Evolutionary conservation across 2,113 vertebrate species (phyloP), one percentile per base, ranked within the genome.

Genomic region (Malurus elegans): DNA sequence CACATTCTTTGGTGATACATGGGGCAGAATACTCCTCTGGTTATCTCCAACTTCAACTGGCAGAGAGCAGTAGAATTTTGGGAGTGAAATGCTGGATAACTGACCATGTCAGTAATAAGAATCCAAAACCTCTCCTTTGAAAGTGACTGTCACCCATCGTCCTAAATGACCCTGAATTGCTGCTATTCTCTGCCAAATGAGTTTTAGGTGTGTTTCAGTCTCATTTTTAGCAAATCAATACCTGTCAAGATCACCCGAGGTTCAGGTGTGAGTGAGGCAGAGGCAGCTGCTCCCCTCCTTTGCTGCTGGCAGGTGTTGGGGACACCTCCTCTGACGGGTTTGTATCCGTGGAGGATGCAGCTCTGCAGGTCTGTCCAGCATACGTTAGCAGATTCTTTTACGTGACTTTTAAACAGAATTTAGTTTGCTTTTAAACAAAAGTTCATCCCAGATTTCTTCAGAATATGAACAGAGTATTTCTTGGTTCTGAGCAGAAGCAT

Each of bases 151-250:
- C 71, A 45, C 26, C 36, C 7, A 1, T 66, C 67, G 26, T 38
- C 70, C 69, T 40, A 29, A 72, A 69, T 88, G 92, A 80, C 64
- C 32, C 74, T 56, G 88, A 92, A 58, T 71, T 90, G 88, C 90
- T 66, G 44, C 74, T 36, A 8, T 78, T 76, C 73, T 73, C 58
- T 81, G 57, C 92, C 70, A 80, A 74, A 72, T 44, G 75, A 86
- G 62, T 71, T 84, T 51, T 90, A n/a, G 69, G 26, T 75, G 78
- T 53, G 61, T 80, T 96, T 82, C 57, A 61, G 56, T 34, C 47
- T 86, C 40, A 2, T 82, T 93, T 51, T 64, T 60, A 53, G 51
- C 44, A 80, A 45, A 62, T 64, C 79, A 21, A 1, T 29, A 38
- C 40, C 70, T 56, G 25, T 62, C 47, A 54, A 17, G 34, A 76